Percentiles rank a stretch among this genome's conserved stretches.
Evolutionary conservation across 1,140 invertebrate species (phyloP).

Genomic region (Aphis craccivora): DNA sequence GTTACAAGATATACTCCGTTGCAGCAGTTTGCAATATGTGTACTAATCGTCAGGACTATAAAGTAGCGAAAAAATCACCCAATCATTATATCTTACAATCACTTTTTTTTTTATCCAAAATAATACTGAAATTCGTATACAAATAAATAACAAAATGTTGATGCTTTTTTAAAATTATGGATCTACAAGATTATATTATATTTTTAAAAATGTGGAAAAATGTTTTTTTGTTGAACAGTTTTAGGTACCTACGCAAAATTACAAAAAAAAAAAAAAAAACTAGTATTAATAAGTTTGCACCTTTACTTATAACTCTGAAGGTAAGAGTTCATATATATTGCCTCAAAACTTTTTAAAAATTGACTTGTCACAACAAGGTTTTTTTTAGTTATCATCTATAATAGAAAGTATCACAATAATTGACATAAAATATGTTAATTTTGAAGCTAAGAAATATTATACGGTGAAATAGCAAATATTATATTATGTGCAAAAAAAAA

Average conservation of each 20-base stretch:
- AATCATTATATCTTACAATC: background rate
- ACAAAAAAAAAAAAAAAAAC: background rate
- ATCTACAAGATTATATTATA: background rate
- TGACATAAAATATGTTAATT: background rate
- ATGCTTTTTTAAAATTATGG: background rate
- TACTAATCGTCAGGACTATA: background rate
- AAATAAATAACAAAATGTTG: background rate
- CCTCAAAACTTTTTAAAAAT: background rate
- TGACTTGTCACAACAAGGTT: background rate
- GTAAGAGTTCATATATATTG: background rate
- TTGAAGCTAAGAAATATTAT: background rate
- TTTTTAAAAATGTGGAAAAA: background rate
- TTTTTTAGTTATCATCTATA: background rate
- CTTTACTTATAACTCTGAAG: background rate
- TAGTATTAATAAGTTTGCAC: background rate
- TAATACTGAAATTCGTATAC: background rate
- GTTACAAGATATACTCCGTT: background rate
- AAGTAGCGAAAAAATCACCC: background rate
- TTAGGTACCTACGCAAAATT: background rate
- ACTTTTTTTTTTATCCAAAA: background rate
- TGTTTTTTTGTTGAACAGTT: background rate
- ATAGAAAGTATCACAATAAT: background rate
- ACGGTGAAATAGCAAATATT: too few relatives aligned
- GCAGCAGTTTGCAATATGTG: background rate
- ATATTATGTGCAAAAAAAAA: too few relatives aligned